Evolutionary conservation across 2,888 invertebrate species (phyloP), one percentile per base, ranked within the genome.

Genomic region (Sceliomorpha sp.): DNA sequence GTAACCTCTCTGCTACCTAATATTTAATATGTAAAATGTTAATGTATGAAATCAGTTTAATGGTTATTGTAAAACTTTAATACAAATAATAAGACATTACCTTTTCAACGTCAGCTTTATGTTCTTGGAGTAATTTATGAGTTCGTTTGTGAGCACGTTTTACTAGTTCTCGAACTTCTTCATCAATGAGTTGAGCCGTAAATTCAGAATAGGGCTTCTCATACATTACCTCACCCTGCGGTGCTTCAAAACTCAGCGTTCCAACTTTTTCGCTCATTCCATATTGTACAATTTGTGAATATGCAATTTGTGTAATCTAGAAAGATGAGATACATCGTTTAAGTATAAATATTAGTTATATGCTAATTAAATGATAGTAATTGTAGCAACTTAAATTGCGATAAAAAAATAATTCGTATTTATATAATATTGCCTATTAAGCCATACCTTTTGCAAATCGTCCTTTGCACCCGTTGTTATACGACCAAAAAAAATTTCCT

Each of bases 401-500:
- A 5, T 12, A 8, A 17, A 8, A 42, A 42, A 27, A 24, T 8
- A 26, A 13, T 40, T 40, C 8, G 9, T 15, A 20, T 10, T 10
- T n/a, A 8, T 42, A 10, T 13, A 13, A 14, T 31, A 17, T 20
- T 9, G 10, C 2, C 1, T 10, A n/a, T 27, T 1, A 42, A 15
- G n/a, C n/a, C 40, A 9, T 70, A 99, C 96, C 90, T 99, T 99
- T 88, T 97, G 95, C 42, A 99, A 91, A 90, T 99, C 99, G 84
- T 99, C 99, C 85, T 99, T 98, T 0, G 99, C 99, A 0, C 99
- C 99, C 0, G 99, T 99, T 1, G 99, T 99, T 73, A 99, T 98
- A 79, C 94, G 92, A 0, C 93, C 92, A 85, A 99, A 99, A 90
- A 99, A 99, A 73, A 99, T 91, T 89, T 98, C 96, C 88, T 99